Base-by-base conservation (phyloP, 2,113 vertebrate species). In the Gracilinanus agilis region DNA sequence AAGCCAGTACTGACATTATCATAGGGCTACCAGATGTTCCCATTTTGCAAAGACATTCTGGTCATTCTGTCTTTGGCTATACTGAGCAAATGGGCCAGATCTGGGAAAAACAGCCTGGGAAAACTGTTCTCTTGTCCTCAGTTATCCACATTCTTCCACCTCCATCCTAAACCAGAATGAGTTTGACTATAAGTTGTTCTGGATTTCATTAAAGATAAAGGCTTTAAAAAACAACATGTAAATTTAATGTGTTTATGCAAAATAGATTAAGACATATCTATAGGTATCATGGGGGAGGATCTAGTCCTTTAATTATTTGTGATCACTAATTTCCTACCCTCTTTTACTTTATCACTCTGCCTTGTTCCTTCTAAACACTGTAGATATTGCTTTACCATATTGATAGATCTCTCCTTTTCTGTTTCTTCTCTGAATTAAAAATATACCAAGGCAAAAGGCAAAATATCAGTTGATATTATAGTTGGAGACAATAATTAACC, bases 171-270 rank as follows among this genome's bases (percentile, higher is more conserved):
- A 25, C 10, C 8, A 83, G 90, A 24, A 27, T 10, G 24, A 34
- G 58, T 83, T 75, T 34, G 29, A n/a, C 55, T 54, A 53, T 49
- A 53, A 24, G 40, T 9, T 53, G 58, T 88, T 90, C 54, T 12
- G 0, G 0, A 40, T n/a, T 90, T 94, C 56, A 34, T 90, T 44
- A 16, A 90, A 91, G 40, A n/a, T 13, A 58, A 44, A 90, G 83
- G 53, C 53, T 95, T 94, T 95, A 49, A 25, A 88, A 93, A 25
- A 90, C 0, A 40, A 58, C 53, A 91, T 24, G 27, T 2, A 92
- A 89, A 96, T 55, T 2, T 16, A 55, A 88, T 61, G 94, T 93
- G 93, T 97, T 94, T 93, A 91, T 89, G 92, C 94, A 96, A 92
- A 91, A 88, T 34, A 93, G 91, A 75, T 5, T 90, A 94, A 96